These are phyloP conservation scores for Petrolisthes manimaculis DNA, from an alignment of 2,888 invertebrate species.

Conservation along the genomic window DNA sequence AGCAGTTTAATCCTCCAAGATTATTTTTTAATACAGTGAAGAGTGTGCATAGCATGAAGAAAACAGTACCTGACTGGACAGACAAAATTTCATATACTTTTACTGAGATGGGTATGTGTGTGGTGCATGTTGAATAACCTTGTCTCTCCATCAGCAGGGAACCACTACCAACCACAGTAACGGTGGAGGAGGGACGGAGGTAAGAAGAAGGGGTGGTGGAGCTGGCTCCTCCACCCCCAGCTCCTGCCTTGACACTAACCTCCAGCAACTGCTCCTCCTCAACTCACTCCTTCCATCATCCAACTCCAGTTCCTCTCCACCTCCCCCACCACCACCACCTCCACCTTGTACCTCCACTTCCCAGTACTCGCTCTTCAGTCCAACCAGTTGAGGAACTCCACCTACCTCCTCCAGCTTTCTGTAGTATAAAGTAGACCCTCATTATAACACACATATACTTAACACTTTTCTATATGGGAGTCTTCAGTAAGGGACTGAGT, in stretches of 20 bases:
- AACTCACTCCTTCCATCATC: slow-evolving; percentile 31
- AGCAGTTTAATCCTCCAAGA: too few relatives aligned
- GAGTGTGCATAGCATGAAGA: too few relatives aligned
- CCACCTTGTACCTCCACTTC: neutral
- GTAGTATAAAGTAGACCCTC: too few relatives aligned
- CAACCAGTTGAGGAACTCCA: neutral
- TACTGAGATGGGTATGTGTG: too few relatives aligned
- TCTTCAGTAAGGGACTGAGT: too few relatives aligned
- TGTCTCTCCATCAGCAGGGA: neutral
- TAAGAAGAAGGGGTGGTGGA: neutral
- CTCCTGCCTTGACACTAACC: slow-evolving; percentile 27
- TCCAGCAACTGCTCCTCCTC: slow-evolving; percentile 32
- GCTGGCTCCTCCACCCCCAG: neutral
- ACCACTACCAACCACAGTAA: neutral
- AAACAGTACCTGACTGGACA: too few relatives aligned
- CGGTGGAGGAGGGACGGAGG: neutral
- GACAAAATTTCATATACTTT: too few relatives aligned
- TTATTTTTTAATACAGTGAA: too few relatives aligned
- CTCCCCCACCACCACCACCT: slow-evolving; percentile 14
- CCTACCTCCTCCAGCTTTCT: too few relatives aligned
- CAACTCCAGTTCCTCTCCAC: slow-evolving; percentile 15
- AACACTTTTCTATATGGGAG: too few relatives aligned
- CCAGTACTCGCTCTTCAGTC: slow-evolving; percentile 9
- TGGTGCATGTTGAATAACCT: too few relatives aligned
- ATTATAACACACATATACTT: too few relatives aligned